These are phyloP conservation scores for Nephrocerus scutellatus DNA, from an alignment of 2,888 invertebrate species.

Conservation along the genomic window DNA sequence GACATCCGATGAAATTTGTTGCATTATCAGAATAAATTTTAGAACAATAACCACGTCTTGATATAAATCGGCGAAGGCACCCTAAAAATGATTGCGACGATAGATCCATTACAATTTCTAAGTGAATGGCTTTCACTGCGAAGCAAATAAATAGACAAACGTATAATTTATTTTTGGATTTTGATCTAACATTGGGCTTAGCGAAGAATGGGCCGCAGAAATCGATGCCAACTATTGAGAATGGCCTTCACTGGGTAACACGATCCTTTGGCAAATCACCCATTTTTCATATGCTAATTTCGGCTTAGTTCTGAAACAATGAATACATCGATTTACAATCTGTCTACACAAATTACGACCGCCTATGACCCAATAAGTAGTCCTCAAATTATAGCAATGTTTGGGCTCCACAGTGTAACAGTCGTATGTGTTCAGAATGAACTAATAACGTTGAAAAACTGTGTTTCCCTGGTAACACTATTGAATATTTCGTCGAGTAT, in stretches of 20 bases:
- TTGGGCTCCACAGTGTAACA: conserved; percentile 8
- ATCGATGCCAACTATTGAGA: conserved; percentile 9
- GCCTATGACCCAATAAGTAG: too few species aligned
- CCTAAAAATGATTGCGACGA: conserved; percentile 13
- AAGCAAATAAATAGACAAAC: conserved; percentile 18
- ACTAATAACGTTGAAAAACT: conserved; percentile 6
- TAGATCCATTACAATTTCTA: conserved; percentile 19
- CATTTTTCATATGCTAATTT: too few species aligned
- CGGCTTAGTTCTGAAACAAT: too few species aligned
- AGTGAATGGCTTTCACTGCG: conserved; percentile 17
- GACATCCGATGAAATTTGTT: too few species aligned
- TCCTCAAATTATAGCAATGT: too few species aligned
- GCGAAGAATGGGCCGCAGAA: conserved; percentile 13
- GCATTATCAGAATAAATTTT: too few species aligned
- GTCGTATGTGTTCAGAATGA: conserved; percentile 9
- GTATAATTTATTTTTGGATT: conserved; percentile 14
- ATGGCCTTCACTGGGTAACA: neutral
- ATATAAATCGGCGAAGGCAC: too few species aligned
- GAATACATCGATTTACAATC: conserved; percentile 7
- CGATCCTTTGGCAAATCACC: conserved; percentile 1
- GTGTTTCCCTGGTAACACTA: conserved; percentile 24
- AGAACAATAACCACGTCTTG: too few species aligned
- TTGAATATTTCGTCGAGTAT: conserved; percentile 22
- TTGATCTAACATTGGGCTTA: conserved; percentile 6
- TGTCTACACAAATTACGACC: conserved; percentile 9